Conservation (phyloP, 2,888 invertebrate species). For the Portevinia maculata region DNA sequence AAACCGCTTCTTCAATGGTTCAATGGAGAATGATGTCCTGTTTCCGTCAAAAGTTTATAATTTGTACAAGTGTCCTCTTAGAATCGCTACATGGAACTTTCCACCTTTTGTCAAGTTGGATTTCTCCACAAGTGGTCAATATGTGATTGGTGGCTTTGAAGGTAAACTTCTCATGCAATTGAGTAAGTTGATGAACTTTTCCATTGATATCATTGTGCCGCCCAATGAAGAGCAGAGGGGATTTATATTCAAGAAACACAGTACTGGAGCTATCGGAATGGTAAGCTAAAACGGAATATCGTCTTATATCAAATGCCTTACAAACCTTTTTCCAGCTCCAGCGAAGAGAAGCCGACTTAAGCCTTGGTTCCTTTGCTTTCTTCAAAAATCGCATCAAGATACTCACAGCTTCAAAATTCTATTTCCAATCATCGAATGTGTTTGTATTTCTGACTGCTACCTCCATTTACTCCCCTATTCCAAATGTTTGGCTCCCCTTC, state of each 20-base stretch:
- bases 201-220: constrained; percentile 49
- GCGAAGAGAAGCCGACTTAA: constrained; percentile 9
- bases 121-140: constrained; percentile 13
- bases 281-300: background rate
- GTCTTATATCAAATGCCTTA: background rate
- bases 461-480: background rate
- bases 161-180: constrained; percentile 74
- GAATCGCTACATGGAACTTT: constrained; percentile 69
- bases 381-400: background rate
- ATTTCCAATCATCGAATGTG: background rate
- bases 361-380: background rate
- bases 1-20: constrained; percentile 75
- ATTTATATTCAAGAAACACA: constrained; percentile 5
- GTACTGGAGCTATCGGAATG: constrained; percentile 23
- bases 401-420: background rate
- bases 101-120: constrained; percentile 73
- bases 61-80: constrained; percentile 76
- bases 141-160: constrained; percentile 74
- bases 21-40: constrained; percentile 69
- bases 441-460: background rate
- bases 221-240: constrained; percentile 45
- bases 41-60: constrained; percentile 77
- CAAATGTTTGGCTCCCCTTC: background rate
- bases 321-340: background rate
- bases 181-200: constrained; percentile 76